Percentiles rank a stretch among this genome's conserved stretches.
These are phyloP conservation scores for Ditula angustiorana DNA, from an alignment of 2,888 invertebrate genomes.

Conservation along the genomic window DNA sequence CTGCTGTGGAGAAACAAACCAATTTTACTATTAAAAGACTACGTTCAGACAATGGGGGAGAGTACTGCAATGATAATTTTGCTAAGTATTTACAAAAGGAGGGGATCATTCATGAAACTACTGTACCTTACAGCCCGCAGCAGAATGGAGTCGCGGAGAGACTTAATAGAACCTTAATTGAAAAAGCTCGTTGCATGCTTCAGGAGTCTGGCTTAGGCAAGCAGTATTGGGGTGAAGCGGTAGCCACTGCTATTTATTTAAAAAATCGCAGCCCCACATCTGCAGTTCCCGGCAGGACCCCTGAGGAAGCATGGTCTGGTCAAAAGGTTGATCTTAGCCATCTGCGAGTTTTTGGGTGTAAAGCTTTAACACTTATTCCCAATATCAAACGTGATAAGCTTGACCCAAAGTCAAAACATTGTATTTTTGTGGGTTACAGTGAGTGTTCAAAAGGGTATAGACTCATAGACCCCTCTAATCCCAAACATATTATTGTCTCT, in stretches of 20 bases:
- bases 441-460: too few species aligned
- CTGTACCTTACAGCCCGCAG: not conserved
- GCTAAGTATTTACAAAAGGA: not conserved
- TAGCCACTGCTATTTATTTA: not conserved
- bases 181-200: not conserved
- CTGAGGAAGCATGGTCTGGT: not conserved
- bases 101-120: not conserved
- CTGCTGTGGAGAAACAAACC: slow-evolving; percentile 1
- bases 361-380: too few species aligned
- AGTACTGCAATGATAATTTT: not conserved
- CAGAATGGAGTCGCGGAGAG: not conserved
- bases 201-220: not conserved
- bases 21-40: not conserved
- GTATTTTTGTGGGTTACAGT: too few species aligned
- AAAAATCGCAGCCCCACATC: not conserved
- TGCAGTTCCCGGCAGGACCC: not conserved
- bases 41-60: not conserved
- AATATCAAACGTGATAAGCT: too few species aligned
- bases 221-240: not conserved
- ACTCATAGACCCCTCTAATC: too few species aligned
- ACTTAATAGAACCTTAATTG: not conserved
- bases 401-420: too few species aligned
- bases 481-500: not conserved
- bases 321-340: too few species aligned
- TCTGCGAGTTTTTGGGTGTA: too few species aligned